These are phyloP conservation scores for Epizoanthus stellaris DNA, from an alignment of 92 coral and sea anemone genomes.

Conservation along the genomic window DNA sequence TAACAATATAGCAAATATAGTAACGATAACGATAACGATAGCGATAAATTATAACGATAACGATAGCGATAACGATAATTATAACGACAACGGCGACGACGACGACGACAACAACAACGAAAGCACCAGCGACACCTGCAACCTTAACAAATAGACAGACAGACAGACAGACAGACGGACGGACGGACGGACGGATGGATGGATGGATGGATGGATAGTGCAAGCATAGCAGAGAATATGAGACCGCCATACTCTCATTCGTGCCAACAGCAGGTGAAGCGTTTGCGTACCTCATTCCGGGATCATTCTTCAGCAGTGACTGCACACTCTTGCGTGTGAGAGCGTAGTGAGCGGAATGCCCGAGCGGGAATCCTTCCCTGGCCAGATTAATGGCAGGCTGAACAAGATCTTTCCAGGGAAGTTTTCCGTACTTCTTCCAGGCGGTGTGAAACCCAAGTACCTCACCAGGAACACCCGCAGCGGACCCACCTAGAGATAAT, in stretches of 20 bases:
- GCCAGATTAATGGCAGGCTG: conserved; percentile 88
- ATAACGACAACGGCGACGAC: too few species aligned
- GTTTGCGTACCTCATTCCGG: conserved; percentile 73
- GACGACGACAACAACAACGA: too few species aligned
- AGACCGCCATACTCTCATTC: too few species aligned
- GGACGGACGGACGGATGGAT: too few species aligned
- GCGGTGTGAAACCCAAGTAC: conserved; percentile 74
- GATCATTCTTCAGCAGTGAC: conserved; percentile 49
- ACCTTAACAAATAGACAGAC: too few species aligned
- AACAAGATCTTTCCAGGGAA: conserved; percentile 86
- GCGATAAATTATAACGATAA: too few species aligned
- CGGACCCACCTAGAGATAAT: conserved; percentile 63
- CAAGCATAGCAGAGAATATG: too few species aligned
- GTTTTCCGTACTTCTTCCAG: conserved; percentile 80
- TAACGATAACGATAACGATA: too few species aligned
- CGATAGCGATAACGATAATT: too few species aligned
- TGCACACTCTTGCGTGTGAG: conserved; percentile 58
- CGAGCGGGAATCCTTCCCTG: conserved; percentile 77
- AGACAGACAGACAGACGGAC: too few species aligned
- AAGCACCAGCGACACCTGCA: too few species aligned
- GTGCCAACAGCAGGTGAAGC: background rate
- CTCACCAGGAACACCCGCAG: conserved; percentile 92
- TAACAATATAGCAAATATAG: background rate
- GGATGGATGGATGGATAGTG: too few species aligned
- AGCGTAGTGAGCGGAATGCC: conserved; percentile 51